Base-by-base conservation (phyloP, 2,888 invertebrate species). In the Coelinius sp. region DNA sequence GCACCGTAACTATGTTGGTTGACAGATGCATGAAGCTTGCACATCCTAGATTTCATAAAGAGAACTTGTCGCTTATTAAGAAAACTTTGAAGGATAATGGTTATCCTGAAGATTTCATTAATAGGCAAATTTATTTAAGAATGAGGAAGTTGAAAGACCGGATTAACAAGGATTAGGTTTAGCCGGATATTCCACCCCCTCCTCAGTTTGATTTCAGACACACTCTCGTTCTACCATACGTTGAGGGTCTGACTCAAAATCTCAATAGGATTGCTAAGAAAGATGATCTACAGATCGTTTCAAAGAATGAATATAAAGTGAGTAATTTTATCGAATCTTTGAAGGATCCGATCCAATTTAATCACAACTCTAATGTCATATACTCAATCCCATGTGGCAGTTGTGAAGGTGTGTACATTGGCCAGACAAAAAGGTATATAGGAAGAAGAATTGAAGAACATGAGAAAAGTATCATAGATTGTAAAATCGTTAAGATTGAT, bases 1-100 rank as follows among this genome's bases (percentile, higher is more conserved):
- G 68, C 8, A 59, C 62, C 0, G 12, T 62, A n/a, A 10, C 25
- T 20, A 67, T 38, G n/a, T 25, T 68, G 10, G 12, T 63, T 0
- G 71, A 71, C n/a, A 67, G 71, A 22, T 41, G 49, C 0, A 1
- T 59, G 10, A 31, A 12, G 12, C 35, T 67, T 5, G 24, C n/a
- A 5, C 41, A 41, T 41, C 41, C 12, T 14, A n/a, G 4, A n/a
- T 41, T 41, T 14, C 14, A n/a, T 12, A 10, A 41, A 41, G 41
- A 41, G 5, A 41, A 41, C 10, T n/a, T 41, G 41, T 12, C 41
- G 10, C 14, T 41, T 4, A 41, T 41, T 10, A 41, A 41, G 14
- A n/a, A 12, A 4, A 41, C 41, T 5, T 41, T 41, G 10, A 4
- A 8, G 14, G 14, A n/a, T 5, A 41, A 41, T 1, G n/a, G 14